These are phyloP conservation scores for Entomobrya multifasciata DNA, from an alignment of 2,888 invertebrate genomes.

Conservation along the genomic window DNA sequence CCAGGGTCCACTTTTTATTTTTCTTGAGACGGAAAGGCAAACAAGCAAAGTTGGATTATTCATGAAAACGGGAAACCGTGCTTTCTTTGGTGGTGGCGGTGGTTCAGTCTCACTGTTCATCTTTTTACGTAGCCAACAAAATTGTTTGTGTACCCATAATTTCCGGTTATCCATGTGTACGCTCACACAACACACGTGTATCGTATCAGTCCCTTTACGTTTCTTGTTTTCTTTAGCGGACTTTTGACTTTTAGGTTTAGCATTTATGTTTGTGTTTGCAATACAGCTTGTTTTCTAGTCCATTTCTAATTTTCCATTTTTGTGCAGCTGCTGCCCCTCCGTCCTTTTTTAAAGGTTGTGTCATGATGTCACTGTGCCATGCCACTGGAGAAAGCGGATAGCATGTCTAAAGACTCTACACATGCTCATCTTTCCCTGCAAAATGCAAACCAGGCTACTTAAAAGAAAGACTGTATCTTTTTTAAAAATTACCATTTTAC, in stretches of 20 bases:
- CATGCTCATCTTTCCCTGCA: neutral
- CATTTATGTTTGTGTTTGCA: neutral
- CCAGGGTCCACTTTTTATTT: slow-evolving; percentile 52
- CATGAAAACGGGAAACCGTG: slow-evolving; percentile 32
- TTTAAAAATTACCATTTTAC: slow-evolving; percentile 25
- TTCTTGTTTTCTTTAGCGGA: neutral
- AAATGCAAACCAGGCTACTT: no score
- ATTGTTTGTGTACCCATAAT: slow-evolving; percentile 26
- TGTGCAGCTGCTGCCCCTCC: neutral
- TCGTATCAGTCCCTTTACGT: neutral
- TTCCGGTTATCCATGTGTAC: neutral
- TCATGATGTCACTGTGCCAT: neutral
- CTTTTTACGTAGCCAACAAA: no score
- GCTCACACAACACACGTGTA: neutral
- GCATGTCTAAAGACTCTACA: neutral
- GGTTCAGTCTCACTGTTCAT: no score
- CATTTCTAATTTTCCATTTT: slow-evolving; percentile 1
- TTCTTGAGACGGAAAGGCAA: neutral
- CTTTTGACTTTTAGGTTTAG: neutral
- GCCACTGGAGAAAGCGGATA: neutral
- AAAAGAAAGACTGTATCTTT: neutral
- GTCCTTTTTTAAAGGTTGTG: neutral
- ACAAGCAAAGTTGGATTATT: slow-evolving; percentile 53
- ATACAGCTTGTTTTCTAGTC: neutral
- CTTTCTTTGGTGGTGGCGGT: no score